Percentiles rank a stretch among this genome's conserved stretches.
Evolutionary conservation across 2,113 vertebrate genomes (phyloP).

Genomic region (Columbina picui): DNA sequence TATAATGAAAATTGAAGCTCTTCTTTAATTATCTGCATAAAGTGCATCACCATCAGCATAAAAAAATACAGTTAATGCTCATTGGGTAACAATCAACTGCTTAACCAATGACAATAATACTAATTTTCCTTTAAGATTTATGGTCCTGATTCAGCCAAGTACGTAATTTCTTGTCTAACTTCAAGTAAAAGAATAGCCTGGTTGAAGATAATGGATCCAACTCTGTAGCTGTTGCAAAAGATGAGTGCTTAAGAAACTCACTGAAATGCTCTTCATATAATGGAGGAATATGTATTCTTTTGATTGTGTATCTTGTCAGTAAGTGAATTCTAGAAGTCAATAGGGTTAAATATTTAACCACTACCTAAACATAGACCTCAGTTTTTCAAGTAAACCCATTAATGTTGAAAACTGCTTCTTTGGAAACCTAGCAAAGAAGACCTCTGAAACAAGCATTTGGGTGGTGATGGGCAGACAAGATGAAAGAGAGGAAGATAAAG

Average conservation of each 20-base stretch:
- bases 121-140: slow-evolving; percentile 21
- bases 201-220: neutral
- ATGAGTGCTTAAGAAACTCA: neutral
- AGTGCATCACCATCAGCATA: slow-evolving; percentile 52
- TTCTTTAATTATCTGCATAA: slow-evolving; percentile 76
- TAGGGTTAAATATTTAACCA: neutral
- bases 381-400: neutral
- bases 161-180: neutral
- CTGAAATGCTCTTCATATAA: neutral
- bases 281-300: neutral
- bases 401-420: neutral
- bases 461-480: accelerated
- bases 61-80: slow-evolving; percentile 34
- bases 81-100: slow-evolving; percentile 48
- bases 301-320: neutral
- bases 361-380: neutral
- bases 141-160: neutral
- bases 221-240: neutral
- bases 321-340: neutral
- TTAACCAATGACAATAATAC: slow-evolving; percentile 30
- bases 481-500: neutral
- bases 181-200: neutral
- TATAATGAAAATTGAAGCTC: slow-evolving; percentile 71
- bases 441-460: neutral
- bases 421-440: neutral